These are phyloP conservation scores for Gryllus bimaculatus DNA, from an alignment of 1,140 invertebrate genomes.

Conservation along the genomic window DNA sequence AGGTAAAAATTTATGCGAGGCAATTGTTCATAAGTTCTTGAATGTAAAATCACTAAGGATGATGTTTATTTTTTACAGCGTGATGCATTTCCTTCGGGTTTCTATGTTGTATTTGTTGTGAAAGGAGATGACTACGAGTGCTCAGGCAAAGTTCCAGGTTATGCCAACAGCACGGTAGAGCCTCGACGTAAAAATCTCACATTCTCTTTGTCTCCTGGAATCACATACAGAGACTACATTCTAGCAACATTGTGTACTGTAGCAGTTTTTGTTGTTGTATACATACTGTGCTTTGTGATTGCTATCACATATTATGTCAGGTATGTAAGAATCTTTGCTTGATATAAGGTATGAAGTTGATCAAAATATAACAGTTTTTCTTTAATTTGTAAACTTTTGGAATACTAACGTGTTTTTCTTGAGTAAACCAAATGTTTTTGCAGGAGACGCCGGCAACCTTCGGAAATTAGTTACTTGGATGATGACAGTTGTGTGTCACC, in stretches of 20 bases:
- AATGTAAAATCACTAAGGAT: not conserved
- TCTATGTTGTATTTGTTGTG: constrained; percentile 74
- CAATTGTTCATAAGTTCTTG: not conserved
- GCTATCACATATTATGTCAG: constrained; percentile 37
- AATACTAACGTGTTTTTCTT: not conserved
- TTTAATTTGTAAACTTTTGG: no score
- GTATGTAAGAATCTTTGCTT: constrained; percentile 28
- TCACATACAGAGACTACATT: constrained; percentile 51
- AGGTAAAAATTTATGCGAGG: not conserved
- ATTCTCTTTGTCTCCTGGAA: constrained; percentile 44
- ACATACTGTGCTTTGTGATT: constrained; percentile 43
- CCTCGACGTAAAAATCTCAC: constrained; percentile 43
- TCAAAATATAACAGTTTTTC: not conserved
- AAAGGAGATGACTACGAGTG: constrained; percentile 67
- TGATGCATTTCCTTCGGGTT: constrained; percentile 56
- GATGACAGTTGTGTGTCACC: constrained; percentile 8
- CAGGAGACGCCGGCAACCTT: not conserved
- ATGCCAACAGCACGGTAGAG: constrained; percentile 25
- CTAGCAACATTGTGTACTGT: constrained; percentile 46
- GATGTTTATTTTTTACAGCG: constrained; percentile 40
- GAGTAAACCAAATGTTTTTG: not conserved
- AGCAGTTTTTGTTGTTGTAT: constrained; percentile 48
- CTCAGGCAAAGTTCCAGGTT: constrained; percentile 30
- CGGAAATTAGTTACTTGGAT: not conserved
- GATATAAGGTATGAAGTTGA: not conserved